phyloP scores from a whole-genome alignment of 2,888 invertebrate species.

The Rotaria socialis region DNA sequence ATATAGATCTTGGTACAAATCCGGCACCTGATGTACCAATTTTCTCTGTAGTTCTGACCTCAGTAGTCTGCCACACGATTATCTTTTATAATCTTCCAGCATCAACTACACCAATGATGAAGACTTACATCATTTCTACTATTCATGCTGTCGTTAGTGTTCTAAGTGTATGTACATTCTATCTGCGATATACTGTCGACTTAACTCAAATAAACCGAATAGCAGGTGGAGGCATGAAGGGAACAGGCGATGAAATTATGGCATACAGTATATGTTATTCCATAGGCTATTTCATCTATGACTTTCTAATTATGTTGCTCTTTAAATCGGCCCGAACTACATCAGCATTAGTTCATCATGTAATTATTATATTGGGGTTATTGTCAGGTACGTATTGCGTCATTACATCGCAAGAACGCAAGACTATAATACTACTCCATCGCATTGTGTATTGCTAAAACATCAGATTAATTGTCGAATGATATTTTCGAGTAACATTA shows the following conservation, averaged over 20 bases:
- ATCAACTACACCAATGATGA: neutral
- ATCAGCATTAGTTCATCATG: neutral
- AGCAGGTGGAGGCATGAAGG: neutral
- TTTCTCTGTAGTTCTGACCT: no score
- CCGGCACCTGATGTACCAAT: no score
- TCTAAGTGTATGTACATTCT: neutral
- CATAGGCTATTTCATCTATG: neutral
- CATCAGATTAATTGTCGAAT: no score
- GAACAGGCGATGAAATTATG: neutral
- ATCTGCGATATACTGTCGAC: neutral
- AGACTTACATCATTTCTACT: neutral
- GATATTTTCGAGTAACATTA: no score
- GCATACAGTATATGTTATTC: neutral
- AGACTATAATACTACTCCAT: no score
- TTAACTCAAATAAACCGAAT: neutral
- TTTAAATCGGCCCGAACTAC: neutral
- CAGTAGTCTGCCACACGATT: no score
- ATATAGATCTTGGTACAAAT: no score
- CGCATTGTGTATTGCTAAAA: no score
- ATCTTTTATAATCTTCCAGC: neutral
- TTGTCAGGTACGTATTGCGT: no score
- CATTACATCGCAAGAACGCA: no score
- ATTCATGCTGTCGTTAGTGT: neutral
- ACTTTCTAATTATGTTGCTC: neutral
- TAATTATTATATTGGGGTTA: neutral